A percentile compares a stretch with the other conserved stretches of the same genome.
phyloP scores from a whole-genome alignment of 2,113 vertebrate genomes.

The Melospiza georgiana region DNA sequence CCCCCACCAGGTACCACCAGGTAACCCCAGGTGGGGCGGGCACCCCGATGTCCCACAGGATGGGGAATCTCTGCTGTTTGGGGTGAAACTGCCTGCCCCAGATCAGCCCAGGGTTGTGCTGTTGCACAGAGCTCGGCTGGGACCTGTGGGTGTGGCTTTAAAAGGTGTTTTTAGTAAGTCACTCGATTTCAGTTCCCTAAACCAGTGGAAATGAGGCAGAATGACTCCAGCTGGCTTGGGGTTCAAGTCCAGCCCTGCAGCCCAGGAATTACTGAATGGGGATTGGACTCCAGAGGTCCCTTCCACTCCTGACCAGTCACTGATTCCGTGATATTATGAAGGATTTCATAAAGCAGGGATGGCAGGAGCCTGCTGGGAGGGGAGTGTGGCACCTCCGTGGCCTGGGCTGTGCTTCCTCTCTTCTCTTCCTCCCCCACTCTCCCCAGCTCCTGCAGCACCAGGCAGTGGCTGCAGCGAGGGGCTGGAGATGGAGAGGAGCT shows the following conservation, averaged over 20 bases:
- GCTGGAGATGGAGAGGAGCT: not conserved
- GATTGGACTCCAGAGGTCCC: not conserved
- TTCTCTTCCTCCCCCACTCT: not conserved
- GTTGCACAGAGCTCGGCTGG: not conserved
- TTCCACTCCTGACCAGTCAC: not conserved
- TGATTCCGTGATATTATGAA: not conserved
- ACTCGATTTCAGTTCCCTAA: not conserved
- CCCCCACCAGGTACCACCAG: not conserved
- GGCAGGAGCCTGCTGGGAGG: not conserved
- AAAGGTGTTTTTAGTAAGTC: not conserved
- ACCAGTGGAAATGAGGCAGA: not conserved
- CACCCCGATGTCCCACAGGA: not conserved
- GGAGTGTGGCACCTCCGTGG: accelerated
- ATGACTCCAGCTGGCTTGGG: not conserved
- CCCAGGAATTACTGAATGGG: accelerated
- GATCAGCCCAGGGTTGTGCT: not conserved
- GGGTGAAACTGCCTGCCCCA: not conserved
- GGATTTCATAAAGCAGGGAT: not conserved
- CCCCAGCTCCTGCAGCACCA: not conserved
- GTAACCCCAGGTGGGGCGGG: not conserved
- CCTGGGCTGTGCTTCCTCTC: not conserved
- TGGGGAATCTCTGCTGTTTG: not conserved
- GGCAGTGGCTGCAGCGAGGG: not conserved
- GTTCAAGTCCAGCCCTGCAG: too few species aligned
- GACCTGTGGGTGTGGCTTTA: not conserved